A percentile compares a stretch with the other conserved stretches of the same genome.
These are phyloP conservation scores for Neuroscelio doddi DNA, from an alignment of 2,888 invertebrate genomes.

Conservation along the genomic window DNA sequence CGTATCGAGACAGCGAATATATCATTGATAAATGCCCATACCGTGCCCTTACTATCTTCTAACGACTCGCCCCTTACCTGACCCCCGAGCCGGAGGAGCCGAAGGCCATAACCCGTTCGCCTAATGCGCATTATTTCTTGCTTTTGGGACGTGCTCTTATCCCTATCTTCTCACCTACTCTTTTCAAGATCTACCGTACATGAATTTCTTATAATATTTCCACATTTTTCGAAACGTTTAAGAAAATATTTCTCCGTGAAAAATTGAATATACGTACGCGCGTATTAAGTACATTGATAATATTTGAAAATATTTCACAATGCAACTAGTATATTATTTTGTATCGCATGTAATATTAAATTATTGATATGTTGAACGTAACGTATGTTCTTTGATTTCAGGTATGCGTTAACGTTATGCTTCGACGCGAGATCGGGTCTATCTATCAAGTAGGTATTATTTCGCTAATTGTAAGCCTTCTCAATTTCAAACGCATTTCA, in stretches of 20 bases:
- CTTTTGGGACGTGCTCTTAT: constrained; percentile 35
- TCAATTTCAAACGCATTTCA: constrained; percentile 25
- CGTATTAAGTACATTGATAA: no score
- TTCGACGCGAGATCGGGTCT: not conserved
- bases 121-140: constrained; percentile 51
- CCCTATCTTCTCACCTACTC: constrained; percentile 26
- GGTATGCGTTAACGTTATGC: not conserved
- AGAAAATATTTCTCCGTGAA: no score
- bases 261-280: no score
- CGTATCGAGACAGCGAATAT: constrained; percentile 57
- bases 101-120: constrained; percentile 43
- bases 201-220: not conserved
- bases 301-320: no score
- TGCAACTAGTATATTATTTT: no score
- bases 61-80: constrained; percentile 19
- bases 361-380: no score
- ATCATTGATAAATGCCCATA: constrained; percentile 68
- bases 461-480: constrained; percentile 21
- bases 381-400: not conserved
- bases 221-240: not conserved
- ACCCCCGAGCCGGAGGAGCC: constrained; percentile 22
- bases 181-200: constrained; percentile 19
- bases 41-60: constrained; percentile 56
- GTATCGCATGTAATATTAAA: no score
- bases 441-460: constrained; percentile 18